Evolutionary conservation across 1,140 invertebrate genomes (phyloP), one percentile per base, ranked within the genome.

Genomic region (Eumeta japonica): DNA sequence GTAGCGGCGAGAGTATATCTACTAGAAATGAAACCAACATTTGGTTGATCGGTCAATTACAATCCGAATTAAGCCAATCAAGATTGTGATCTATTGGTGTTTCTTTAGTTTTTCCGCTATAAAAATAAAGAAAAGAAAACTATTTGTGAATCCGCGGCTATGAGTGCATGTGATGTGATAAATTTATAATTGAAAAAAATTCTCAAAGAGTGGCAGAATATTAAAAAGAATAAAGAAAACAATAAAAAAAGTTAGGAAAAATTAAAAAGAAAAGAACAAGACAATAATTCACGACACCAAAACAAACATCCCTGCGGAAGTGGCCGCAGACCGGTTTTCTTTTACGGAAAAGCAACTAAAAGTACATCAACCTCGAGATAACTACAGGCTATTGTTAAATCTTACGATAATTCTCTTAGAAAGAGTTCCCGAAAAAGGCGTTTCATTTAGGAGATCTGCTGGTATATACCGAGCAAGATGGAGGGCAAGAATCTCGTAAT

Each of bases 401-500:
- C 41, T 55, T 4, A 37, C 28, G 15, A 45, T 46, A 14, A 37
- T 55, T 30, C 55, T 52, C 35, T 41, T 58, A 13, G 48, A 45
- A 41, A 40, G 43, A 39, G 20, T 45, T 30, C 39, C 43, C 48
- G 20, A 48, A 27, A 42, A 44, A 55, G 56, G 36, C 51, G 55
- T 37, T 45, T 59, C 20, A 45, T 72, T 37, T 52, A 63, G 49
- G 46, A 17, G n/a, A 10, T 27, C 43, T 10, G 43, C 43, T 19
- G 38, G 43, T 28, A 20, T 40, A n/a, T 30, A 45, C 32, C 39
- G 56, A 35, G 56, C 64, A 17, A 31, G 63, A 16, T 71, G 64
- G 58, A 62, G 67, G 55, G 48, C 62, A 45, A 71, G 58, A 50
- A 55, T 56, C 15, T 52, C 67, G 31, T 70, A 70, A 41, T 38